Base-by-base conservation (phyloP, 2,113 vertebrate genomes). In the Varanus komodoensis region DNA sequence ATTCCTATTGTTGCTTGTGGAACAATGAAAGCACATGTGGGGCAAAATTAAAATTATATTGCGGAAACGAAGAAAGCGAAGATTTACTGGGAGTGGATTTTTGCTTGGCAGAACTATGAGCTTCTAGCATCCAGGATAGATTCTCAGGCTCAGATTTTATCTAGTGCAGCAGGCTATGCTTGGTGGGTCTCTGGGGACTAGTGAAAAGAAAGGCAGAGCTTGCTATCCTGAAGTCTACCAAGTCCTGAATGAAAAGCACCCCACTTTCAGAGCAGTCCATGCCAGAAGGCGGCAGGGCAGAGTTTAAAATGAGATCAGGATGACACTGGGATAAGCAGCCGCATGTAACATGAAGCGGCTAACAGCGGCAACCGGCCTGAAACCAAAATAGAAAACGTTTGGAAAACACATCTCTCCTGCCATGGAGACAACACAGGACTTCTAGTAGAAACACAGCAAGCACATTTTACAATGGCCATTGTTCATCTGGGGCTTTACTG, bases 301-400 rank as follows among this genome's bases (percentile, higher is more conserved):
- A 86, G 68, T 32, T 85, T 14, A 27, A 64, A 64, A 86, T 54
- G 79, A 54, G 6, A 52, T 1, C 8, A 32, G 29, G 9, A 44
- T 32, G 4, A 8, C 23, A 77, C 23, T 54, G 83, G 38, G 54
- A 44, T 27, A 8, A 9, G 68, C 23, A 52, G 7, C 21, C 52
- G 4, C 38, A 2, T 64, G 68, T 64, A 87, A 90, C 52, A 61
- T 48, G 71, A 87, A 25, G 34, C 44, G 0, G 3, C 17, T 0
- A 0, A 23, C 57, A 0, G n/a, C 0, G 3, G 80, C 52, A 87
- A 14, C 78, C 0, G 34, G 57, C 14, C 77, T 2, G 0, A 29
- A 75, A 68, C 69, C 57, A 0, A 23, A 0, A 89, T 84, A 84
- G 74, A 85, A 77, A 50, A 27, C 15, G 15, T 50, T 75, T 89